These are phyloP conservation scores for Creontiades dilutus DNA, from an alignment of 2,888 invertebrate species.

Conservation along the genomic window DNA sequence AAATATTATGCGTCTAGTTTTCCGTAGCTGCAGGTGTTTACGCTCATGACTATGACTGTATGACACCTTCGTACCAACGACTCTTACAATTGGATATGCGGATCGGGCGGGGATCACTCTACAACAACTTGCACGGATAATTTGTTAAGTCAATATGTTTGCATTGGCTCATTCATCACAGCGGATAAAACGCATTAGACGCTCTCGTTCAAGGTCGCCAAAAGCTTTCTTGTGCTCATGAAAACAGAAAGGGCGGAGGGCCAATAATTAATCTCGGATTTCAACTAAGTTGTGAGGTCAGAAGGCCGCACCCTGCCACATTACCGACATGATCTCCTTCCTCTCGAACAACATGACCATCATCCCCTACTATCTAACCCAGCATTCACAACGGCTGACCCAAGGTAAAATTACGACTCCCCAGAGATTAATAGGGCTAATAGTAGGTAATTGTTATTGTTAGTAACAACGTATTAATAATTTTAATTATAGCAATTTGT, in stretches of 20 bases:
- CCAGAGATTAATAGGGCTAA: background rate
- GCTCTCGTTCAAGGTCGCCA: background rate
- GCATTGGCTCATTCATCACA: background rate
- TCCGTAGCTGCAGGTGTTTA: too few relatives aligned
- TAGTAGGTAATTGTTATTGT: too few relatives aligned
- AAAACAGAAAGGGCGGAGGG: background rate
- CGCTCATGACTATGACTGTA: too few relatives aligned
- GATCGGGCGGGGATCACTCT: too few relatives aligned
- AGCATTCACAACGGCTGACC: background rate
- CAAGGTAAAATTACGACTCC: background rate
- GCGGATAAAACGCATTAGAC: background rate
- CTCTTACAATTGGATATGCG: too few relatives aligned
- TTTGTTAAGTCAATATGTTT: background rate
- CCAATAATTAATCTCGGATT: constrained; percentile 14
- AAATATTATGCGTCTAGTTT: too few relatives aligned
- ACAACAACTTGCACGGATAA: background rate
- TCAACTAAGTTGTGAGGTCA: constrained; percentile 12
- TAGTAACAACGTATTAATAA: too few relatives aligned
- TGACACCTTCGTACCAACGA: too few relatives aligned
- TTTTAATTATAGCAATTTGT: too few relatives aligned
- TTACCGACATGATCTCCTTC: background rate
- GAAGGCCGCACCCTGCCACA: background rate
- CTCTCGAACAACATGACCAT: background rate
- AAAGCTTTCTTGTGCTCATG: constrained; percentile 25
- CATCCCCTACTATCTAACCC: too few relatives aligned